Evolutionary conservation across 2,113 vertebrate genomes (phyloP), one percentile per base, ranked within the genome.

Genomic region (Tetrax tetrax): DNA sequence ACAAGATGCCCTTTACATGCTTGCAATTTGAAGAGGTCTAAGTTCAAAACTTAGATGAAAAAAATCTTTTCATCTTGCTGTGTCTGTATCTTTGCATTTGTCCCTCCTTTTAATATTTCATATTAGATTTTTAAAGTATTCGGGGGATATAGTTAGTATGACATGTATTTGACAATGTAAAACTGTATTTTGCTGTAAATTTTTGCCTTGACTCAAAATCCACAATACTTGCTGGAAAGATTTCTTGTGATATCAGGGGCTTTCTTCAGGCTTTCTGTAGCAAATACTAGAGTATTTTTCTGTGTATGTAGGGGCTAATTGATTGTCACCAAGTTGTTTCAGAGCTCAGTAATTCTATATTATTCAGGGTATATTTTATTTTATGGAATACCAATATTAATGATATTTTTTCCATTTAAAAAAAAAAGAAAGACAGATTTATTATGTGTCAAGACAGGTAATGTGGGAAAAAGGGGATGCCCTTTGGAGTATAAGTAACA

Each of bases 111-210:
- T 41, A 54, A 10, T 54, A 77, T 80, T 80, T 74, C 33, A 48
- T 33, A 54, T 15, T 78, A 47, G 27, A 71, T 91, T 95, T 65
- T 71, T 11, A 35, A 92, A 48, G 8, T 57, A 45, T 69, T 82
- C 10, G 14, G 10, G n/a, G 14, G 23, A 47, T 70, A 0, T 0
- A 33, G 9, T 64, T 77, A n/a, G 8, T 33, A 29, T 63, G 27
- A 50, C 22, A 35, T 54, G 27, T 74, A 20, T 74, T 70, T 93
- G 54, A 66, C 31, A 48, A 24, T 10, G 6, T 35, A 83, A 82
- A 96, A 94, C 31, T 61, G 7, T 23, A 22, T 63, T 88, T 80
- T 72, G 12, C 70, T 37, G 20, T 54, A 69, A 83, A 47, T 41
- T 56, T 87, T 82, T 91, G 12, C 20, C 31, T 82, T 61, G 41